A percentile compares a stretch with the other conserved stretches of the same genome.
Conservation (phyloP, 2,888 invertebrate genomes). For the Ischnura elegans region DNA sequence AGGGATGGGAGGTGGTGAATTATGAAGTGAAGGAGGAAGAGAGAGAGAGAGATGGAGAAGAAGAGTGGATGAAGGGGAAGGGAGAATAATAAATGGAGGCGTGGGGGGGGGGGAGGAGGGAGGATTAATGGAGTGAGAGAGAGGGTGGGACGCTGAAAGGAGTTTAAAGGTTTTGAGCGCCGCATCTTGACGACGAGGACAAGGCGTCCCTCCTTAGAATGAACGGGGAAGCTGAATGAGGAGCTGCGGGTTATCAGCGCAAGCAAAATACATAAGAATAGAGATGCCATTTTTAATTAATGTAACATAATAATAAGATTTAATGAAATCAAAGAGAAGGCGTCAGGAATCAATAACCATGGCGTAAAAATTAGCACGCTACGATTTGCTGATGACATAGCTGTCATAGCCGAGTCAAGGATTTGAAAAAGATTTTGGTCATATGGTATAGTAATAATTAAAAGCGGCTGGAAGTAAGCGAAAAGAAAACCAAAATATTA, state of each 20-base stretch:
- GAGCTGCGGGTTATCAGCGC: neutral
- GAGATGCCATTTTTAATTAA: no score
- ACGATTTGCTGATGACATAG: no score
- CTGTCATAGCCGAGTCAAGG: no score
- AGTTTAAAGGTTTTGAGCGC: neutral
- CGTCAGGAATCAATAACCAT: no score
- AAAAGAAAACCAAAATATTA: no score
- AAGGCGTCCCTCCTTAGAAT: neutral
- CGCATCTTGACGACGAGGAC: constrained; percentile 2
- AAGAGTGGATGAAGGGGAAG: constrained; percentile 3
- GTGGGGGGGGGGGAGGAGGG: neutral
- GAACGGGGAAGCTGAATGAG: neutral
- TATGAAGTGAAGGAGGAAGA: neutral
- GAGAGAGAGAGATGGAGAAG: neutral
- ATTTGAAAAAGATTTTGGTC: no score
- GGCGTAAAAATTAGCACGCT: no score
- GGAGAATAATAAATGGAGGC: neutral
- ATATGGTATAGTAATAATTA: no score
- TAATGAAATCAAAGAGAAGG: no score
- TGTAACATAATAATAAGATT: no score
- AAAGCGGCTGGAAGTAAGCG: no score
- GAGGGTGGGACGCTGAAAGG: neutral
- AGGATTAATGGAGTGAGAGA: constrained; percentile 25
- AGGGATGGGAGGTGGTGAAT: neutral
- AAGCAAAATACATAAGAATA: neutral